Evolutionary conservation across 2,888 invertebrate genomes (phyloP).

Genomic region (Agrochola litura): DNA sequence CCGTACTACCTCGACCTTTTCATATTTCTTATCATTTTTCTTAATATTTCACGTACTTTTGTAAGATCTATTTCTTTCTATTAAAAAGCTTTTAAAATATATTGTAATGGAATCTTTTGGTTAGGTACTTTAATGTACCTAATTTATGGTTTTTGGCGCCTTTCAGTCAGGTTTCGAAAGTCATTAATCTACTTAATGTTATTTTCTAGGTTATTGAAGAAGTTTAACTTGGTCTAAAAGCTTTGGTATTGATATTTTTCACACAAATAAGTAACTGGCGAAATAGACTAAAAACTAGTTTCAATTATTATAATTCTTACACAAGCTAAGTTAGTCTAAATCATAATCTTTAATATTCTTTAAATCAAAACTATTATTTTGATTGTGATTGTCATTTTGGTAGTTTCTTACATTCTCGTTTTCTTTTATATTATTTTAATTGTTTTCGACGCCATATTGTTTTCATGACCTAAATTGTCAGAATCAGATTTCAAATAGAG

Average conservation of each 20-base stretch:
- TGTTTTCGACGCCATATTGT: not conserved
- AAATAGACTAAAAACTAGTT: not conserved
- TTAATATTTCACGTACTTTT: conserved; percentile 70
- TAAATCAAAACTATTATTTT: too few relatives aligned
- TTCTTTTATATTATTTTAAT: too few relatives aligned
- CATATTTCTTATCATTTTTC: conserved; percentile 72
- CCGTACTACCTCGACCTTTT: conserved; percentile 68
- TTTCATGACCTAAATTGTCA: not conserved
- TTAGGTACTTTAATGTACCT: conserved; percentile 28
- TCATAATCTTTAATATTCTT: not conserved
- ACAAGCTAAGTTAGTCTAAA: not conserved
- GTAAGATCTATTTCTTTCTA: conserved; percentile 63
- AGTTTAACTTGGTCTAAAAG: conserved; percentile 25
- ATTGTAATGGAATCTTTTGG: conserved; percentile 58
- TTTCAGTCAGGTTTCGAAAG: conserved; percentile 36
- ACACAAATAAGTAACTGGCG: not conserved
- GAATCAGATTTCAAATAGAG: not conserved
- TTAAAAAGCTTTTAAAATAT: conserved; percentile 61
- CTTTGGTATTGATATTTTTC: conserved; percentile 31
- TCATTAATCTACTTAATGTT: conserved; percentile 43
- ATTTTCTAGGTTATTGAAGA: conserved; percentile 32
- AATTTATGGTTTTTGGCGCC: conserved; percentile 37
- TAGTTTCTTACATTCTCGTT: too few relatives aligned
- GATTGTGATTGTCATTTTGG: too few relatives aligned
- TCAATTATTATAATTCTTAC: not conserved